Evolutionary conservation across 2,888 invertebrate species (phyloP), one percentile per base, ranked within the genome.

Genomic region (Nipponacmea schrenckii): DNA sequence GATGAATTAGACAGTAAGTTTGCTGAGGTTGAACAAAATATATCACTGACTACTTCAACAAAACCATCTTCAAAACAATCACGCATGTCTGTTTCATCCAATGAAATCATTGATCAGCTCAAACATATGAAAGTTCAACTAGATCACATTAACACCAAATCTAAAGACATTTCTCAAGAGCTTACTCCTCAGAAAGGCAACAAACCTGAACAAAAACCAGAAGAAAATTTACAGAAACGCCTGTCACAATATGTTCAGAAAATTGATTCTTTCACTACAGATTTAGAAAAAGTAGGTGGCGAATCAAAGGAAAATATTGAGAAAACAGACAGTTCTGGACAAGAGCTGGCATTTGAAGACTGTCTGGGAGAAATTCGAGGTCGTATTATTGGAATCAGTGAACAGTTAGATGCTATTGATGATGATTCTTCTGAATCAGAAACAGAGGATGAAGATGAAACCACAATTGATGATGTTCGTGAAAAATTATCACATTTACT

Each of bases 111-210:
- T 45, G 69, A 80, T 20, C 72, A 75, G 45, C 68, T 85, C 62
- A 80, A 82, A 67, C 80, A 82, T 73, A 82, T 85, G 79, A 82
- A 81, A 64, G 69, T 62, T 44, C 82, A 83, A 71, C 74, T 85
- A 24, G 78, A 83, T 70, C 64, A 69, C 0, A 79, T 83, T 17
- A 83, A 81, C 71, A 64, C 63, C 39, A 82, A 80, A 69, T 77
- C 84, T 10, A 79, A 78, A 67, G 79, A 81, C 48, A 71, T 85
- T 10, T 79, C 81, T 31, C 67, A 68, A 64, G 77, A 80, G 63
- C 70, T 80, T 20, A 64, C 72, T 71, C 56, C 56, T 24, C 20
- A 56, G 24, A 56, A 56, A 24, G 24, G 62, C 2, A 70, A 68
- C 31, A 75, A 73, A n/a, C 62, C 76, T 14, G 73, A 73, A 26